A percentile compares a stretch with the other conserved stretches of the same genome.
phyloP scores from a whole-genome alignment of 2,888 invertebrate species.

The Lasioglossum calceatum region DNA sequence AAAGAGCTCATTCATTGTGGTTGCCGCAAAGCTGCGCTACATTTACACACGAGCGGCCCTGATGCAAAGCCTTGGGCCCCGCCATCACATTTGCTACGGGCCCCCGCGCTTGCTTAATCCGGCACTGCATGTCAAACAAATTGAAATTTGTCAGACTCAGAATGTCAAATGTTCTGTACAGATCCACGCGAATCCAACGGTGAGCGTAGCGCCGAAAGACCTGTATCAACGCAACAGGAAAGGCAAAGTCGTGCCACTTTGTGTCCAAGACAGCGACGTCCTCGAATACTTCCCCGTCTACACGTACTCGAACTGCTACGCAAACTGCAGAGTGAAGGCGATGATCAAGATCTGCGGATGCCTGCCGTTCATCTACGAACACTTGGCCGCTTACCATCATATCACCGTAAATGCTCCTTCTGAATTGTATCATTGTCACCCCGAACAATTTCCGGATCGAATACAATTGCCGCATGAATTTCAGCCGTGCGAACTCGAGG shows the following conservation, averaged over 20 bases:
- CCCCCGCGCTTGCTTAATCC: too few relatives aligned
- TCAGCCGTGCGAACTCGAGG: conserved; percentile 45
- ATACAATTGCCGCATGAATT: not conserved
- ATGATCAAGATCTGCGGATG: conserved; percentile 76
- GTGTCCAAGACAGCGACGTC: conserved; percentile 59
- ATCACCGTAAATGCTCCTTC: conserved; percentile 41
- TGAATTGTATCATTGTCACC: not conserved
- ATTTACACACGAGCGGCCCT: too few relatives aligned
- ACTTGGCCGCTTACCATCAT: conserved; percentile 62
- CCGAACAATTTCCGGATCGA: not conserved
- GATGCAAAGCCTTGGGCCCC: too few relatives aligned
- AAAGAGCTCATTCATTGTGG: too few relatives aligned
- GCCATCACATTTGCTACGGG: too few relatives aligned
- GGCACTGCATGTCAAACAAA: too few relatives aligned
- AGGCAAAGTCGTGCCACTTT: conserved; percentile 20
- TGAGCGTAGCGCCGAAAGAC: conserved; percentile 1
- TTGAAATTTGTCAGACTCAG: too few relatives aligned
- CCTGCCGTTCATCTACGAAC: conserved; percentile 77
- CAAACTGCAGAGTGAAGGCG: conserved; percentile 72
- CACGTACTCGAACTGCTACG: conserved; percentile 77
- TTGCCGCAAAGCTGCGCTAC: too few relatives aligned
- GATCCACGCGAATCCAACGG: conserved; percentile 42
- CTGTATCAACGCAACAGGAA: conserved; percentile 15
- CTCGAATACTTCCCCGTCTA: conserved; percentile 77
- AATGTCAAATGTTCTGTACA: conserved; percentile 16